A percentile compares a stretch with the other conserved stretches of the same genome.
Conservation (phyloP, 2,888 invertebrate species). For the Choristoneura rosaceana region DNA sequence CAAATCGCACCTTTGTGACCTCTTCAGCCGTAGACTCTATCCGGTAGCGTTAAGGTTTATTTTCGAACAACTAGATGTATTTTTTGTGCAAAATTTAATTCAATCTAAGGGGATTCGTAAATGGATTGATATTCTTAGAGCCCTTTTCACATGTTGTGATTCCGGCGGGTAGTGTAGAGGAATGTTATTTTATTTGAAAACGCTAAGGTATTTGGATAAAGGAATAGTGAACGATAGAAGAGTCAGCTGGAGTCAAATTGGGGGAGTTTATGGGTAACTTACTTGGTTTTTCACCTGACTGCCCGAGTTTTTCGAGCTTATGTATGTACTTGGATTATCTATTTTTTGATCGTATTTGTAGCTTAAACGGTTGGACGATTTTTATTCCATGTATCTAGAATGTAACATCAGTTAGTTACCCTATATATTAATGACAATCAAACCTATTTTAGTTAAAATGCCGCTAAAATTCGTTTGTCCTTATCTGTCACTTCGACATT, state of each 20-base stretch:
- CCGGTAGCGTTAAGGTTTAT: neutral
- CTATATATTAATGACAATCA: no score
- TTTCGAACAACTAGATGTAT: neutral
- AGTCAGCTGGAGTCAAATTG: neutral
- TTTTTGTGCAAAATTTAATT: constrained; percentile 39
- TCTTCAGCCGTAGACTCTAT: neutral
- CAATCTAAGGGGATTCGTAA: constrained; percentile 29
- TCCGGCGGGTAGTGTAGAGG: neutral
- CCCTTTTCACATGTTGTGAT: constrained; percentile 16
- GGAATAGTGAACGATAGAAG: neutral
- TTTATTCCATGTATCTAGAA: no score
- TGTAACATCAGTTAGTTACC: no score
- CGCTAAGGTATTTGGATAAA: neutral
- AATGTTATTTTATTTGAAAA: neutral
- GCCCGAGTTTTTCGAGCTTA: no score
- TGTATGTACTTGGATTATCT: no score
- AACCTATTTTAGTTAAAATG: no score
- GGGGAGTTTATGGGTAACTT: neutral
- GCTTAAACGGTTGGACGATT: no score
- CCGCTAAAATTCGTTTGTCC: no score
- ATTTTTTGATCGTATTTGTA: no score
- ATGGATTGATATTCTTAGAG: constrained; percentile 20
- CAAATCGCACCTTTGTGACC: constrained; percentile 2
- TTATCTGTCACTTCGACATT: no score
- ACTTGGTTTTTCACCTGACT: no score